Conservation (phyloP, 1,140 invertebrate species). For the Copidosoma floridanum region DNA sequence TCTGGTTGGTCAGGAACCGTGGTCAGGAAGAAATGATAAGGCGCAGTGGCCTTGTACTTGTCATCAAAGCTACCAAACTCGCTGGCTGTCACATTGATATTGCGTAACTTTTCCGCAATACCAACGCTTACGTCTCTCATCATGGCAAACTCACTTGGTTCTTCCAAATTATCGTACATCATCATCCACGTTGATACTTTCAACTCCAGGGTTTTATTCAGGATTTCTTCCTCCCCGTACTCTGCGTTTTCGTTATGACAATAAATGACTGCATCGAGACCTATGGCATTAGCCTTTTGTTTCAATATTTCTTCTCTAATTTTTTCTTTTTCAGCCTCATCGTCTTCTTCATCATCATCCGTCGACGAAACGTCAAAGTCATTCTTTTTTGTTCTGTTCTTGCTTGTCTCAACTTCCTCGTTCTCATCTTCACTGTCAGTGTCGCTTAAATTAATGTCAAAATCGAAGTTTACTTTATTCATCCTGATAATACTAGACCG, state of each 20-base stretch:
- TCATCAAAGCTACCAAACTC: slow-evolving; percentile 59
- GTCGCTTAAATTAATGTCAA: too few relatives aligned
- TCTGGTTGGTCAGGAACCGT: slow-evolving; percentile 62
- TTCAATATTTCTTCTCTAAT: too few relatives aligned
- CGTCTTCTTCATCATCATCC: too few relatives aligned
- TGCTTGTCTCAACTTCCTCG: too few relatives aligned
- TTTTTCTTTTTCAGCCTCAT: too few relatives aligned
- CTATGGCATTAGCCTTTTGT: too few relatives aligned
- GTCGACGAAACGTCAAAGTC: too few relatives aligned
- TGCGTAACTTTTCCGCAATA: slow-evolving; percentile 31
- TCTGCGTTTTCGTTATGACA: not conserved
- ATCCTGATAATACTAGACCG: too few relatives aligned
- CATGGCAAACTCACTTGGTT: slow-evolving; percentile 17
- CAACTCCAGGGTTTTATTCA: not conserved
- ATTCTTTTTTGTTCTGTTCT: too few relatives aligned
- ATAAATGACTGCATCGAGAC: too few relatives aligned
- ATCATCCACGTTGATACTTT: slow-evolving; percentile 11
- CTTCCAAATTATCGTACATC: not conserved
- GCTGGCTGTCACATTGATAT: slow-evolving; percentile 32
- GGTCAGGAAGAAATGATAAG: slow-evolving; percentile 80
- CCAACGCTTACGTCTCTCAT: slow-evolving; percentile 32
- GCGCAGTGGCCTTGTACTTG: slow-evolving; percentile 67
- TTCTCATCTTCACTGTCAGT: too few relatives aligned
- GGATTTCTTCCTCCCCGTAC: not conserved
- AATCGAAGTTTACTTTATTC: too few relatives aligned